Evolutionary conservation across 1,140 invertebrate species (phyloP).

Genomic region (Drosophila nigromelanica): DNA sequence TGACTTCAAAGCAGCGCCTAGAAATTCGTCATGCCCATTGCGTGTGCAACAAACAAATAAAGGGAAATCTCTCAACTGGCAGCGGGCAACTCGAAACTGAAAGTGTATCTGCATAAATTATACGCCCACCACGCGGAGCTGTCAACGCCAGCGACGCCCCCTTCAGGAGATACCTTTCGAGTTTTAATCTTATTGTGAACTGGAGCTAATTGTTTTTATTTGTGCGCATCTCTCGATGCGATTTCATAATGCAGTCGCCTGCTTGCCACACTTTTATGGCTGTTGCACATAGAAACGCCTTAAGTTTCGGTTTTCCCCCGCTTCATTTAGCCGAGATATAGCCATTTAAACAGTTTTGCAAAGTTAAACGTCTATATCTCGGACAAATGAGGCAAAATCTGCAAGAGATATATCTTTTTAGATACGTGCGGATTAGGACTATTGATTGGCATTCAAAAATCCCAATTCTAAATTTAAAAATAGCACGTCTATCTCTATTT

Average conservation of each 20-base stretch:
- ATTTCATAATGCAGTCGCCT: background rate
- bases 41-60: slow-evolving; percentile 42
- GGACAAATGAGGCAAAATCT: too few relatives aligned
- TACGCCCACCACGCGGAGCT: slow-evolving; percentile 65
- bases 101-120: slow-evolving; percentile 74
- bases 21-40: slow-evolving; percentile 71
- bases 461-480: too few relatives aligned
- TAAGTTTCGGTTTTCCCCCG: slow-evolving; percentile 33
- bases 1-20: slow-evolving; percentile 62
- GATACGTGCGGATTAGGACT: too few relatives aligned
- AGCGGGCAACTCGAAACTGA: slow-evolving; percentile 18
- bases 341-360: too few relatives aligned
- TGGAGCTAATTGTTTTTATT: slow-evolving; percentile 70
- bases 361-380: too few relatives aligned
- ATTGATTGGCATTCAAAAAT: too few relatives aligned
- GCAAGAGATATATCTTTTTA: too few relatives aligned
- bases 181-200: slow-evolving; percentile 54
- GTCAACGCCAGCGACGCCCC: slow-evolving; percentile 59
- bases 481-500: too few relatives aligned
- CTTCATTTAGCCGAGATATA: background rate
- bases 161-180: slow-evolving; percentile 3
- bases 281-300: slow-evolving; percentile 46
- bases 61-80: slow-evolving; percentile 10
- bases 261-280: slow-evolving; percentile 51
- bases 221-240: slow-evolving; percentile 46